Conservation (phyloP, 2,797 vertebrate species). For the Tokudaia muenninki region DNA sequence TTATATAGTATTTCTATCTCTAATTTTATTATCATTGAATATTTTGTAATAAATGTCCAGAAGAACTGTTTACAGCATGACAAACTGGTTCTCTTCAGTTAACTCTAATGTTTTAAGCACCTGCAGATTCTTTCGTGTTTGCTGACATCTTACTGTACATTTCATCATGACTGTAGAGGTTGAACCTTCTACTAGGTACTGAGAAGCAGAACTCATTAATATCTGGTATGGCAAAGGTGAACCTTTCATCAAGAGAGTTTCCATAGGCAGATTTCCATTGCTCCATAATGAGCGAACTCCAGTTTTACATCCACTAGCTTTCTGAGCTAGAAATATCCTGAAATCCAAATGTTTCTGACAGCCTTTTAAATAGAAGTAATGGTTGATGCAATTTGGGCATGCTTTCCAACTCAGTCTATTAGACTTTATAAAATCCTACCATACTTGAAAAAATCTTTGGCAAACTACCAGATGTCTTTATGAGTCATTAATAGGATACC, state of each 20-base stretch:
- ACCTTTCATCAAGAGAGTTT: not conserved
- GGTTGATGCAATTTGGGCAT: slow-evolving; percentile 6
- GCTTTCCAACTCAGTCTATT: not conserved
- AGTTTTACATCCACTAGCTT: not conserved
- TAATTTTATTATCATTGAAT: slow-evolving; percentile 25
- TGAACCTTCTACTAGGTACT: not conserved
- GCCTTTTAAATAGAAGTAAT: slow-evolving; percentile 27
- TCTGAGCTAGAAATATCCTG: not conserved
- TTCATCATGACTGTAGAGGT: not conserved
- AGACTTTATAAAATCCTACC: not conserved
- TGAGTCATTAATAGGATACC: not conserved
- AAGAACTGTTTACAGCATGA: not conserved
- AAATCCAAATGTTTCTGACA: not conserved
- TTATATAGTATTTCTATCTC: not conserved
- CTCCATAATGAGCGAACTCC: not conserved
- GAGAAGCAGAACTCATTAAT: slow-evolving; percentile 5
- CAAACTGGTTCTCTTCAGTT: not conserved
- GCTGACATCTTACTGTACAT: not conserved
- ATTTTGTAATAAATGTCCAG: not conserved
- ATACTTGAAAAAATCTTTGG: slow-evolving; percentile 23
- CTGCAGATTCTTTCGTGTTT: slow-evolving; percentile 11
- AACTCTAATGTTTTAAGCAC: not conserved
- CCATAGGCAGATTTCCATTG: not conserved
- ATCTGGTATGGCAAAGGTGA: not conserved
- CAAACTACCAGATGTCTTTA: not conserved